Evolutionary conservation across 2,888 invertebrate species (phyloP), one percentile per base, ranked within the genome.

Genomic region (Andrena dorsata): DNA sequence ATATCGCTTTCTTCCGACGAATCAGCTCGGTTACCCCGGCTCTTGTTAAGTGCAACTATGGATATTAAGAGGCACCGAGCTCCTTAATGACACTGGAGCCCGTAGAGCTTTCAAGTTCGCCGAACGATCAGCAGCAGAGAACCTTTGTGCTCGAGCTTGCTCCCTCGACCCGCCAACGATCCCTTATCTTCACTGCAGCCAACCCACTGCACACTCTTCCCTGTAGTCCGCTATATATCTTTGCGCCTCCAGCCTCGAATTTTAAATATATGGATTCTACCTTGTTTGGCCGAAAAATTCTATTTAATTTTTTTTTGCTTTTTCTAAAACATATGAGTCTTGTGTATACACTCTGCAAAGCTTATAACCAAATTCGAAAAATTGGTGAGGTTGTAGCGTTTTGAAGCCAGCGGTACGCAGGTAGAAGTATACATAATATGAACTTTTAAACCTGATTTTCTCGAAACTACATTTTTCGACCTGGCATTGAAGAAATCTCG

Each of bases 111-210:
- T 61, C 10, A 61, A 66, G 77, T 72, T 72, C 61, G 41, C 72
- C 41, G 72, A 64, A 65, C 56, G 64, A 72, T 72, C 60, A 60
- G 13, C 13, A 26, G 35, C 20, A 16, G 68, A 56, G 66, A 53
- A 68, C 73, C 73, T 74, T 73, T 78, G 65, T 72, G 56, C 51
- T 35, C 23, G 32, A 47, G 47, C 58, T 41, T 26, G 64, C n/a
- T 65, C 71, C 70, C 41, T 70, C 49, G 47, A 49, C 23, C 63
- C 3, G 30, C 47, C 70, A 56, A 56, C 41, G 47, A 72, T 66
- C 65, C 51, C 72, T 72, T 72, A 77, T 77, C 77, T 30, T 28
- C 10, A 23, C 61, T 41, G 26, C 58, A 26, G 26, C 7, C 30
- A 8, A n/a, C n/a, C 20, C n/a, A 1, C 4, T 23, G 4, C 47